Base-by-base conservation (phyloP, 2,888 invertebrate species). In the Drosophila hawaiiensis region DNA sequence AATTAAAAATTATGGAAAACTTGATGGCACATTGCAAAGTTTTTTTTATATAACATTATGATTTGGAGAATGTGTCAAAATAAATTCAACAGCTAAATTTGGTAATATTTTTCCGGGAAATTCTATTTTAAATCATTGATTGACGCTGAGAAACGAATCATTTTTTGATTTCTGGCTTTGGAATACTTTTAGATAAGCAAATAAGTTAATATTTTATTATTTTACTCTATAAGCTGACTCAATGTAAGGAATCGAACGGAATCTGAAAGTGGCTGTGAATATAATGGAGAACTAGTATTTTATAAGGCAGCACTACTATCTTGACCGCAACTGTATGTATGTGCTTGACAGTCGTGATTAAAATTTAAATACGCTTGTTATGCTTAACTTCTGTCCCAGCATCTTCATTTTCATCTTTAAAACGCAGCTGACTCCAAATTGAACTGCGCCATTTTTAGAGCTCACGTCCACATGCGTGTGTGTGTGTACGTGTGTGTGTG, bases 381-480 rank as follows among this genome's bases (percentile, higher is more conserved):
- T 56, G 29, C 56, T n/a, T 39, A 16, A 39, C n/a, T 14, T 29
- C 28, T 29, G 6, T 28, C 1, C 6, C 41, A 35, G 28, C 49
- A 14, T 29, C 35, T 22, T 22, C 0, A 22, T 53, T 33, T 33
- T 19, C 14, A n/a, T 37, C 16, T 16, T 49, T 50, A 31, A 33
- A 41, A 41, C 43, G 49, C 66, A 47, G 60, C 54, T 50, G 19
- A 29, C 10, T 29, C n/a, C 52, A 65, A 78, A 69, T 68, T 59
- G 60, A 70, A 59, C 61, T 82, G 75, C 73, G 74, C 64, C 52
- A 75, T 71, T 75, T 76, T 68, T 61, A 61, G 68, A 68, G 54
- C 80, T 80, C 73, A 78, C 82, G 76, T 78, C 33, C 54, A 52
- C 33, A 65, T 68, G 65, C 71, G 68, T 70, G 41, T 25, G 19